phyloP scores from a whole-genome alignment of 1,140 invertebrate genomes.

The Pseudomyrmex cubaensis region DNA sequence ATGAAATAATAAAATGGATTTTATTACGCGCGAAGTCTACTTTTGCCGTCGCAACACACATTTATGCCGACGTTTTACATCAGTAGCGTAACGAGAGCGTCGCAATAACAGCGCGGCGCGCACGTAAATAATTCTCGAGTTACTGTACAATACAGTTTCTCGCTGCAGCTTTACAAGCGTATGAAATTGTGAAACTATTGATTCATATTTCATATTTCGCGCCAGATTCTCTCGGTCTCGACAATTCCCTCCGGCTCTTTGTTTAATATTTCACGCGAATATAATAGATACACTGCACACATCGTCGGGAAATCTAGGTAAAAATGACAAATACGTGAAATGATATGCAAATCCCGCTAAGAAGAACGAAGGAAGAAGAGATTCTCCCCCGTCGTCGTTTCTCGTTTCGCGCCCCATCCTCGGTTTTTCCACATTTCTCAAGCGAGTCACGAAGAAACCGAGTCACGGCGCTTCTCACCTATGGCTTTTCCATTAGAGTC shows the following conservation, averaged over 20 bases:
- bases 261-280: constrained; percentile 36
- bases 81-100: not conserved
- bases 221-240: constrained; percentile 1
- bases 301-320: constrained; percentile 34
- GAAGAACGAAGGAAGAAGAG: not conserved
- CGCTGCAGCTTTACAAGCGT: not conserved
- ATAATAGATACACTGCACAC: constrained; percentile 38
- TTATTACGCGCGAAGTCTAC: not conserved
- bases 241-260: not conserved
- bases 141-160: too few relatives aligned
- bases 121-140: not conserved
- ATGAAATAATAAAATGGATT: not conserved
- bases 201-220: constrained; percentile 6
- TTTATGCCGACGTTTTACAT: not conserved
- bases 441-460: constrained; percentile 25
- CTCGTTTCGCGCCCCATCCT: not conserved
- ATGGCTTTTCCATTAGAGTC: constrained; percentile 56
- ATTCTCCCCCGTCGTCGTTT: not conserved
- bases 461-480: constrained; percentile 1
- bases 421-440: constrained; percentile 34
- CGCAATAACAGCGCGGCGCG: not conserved
- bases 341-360: constrained; percentile 47
- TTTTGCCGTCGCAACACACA: not conserved
- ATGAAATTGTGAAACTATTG: constrained; percentile 17
- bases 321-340: constrained; percentile 56